Percentiles rank a stretch among this genome's conserved stretches.
These are phyloP conservation scores for Pseudocheirus occidentalis DNA, from an alignment of 2,797 vertebrate genomes.

Conservation along the genomic window DNA sequence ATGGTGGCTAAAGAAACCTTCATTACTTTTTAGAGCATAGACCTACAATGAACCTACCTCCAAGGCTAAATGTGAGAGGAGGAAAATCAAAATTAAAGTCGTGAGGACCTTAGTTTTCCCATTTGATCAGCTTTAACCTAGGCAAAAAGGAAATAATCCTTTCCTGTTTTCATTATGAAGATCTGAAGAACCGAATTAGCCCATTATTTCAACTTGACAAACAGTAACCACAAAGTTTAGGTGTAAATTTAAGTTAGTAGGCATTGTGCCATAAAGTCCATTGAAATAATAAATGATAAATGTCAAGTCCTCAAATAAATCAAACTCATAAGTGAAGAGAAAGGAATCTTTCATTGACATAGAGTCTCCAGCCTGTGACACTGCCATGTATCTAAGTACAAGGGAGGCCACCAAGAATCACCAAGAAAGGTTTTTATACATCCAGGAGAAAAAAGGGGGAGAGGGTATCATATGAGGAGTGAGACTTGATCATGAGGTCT, in stretches of 20 bases:
- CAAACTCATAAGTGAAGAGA: background rate
- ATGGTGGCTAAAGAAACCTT: background rate
- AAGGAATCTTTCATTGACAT: background rate
- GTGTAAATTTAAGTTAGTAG: constrained; percentile 14
- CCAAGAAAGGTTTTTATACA: background rate
- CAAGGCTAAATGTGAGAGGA: background rate
- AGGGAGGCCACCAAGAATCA: background rate
- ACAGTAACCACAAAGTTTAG: background rate
- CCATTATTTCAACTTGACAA: constrained; percentile 38
- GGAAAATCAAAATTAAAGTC: background rate
- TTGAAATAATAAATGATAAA: background rate
- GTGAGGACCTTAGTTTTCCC: background rate
- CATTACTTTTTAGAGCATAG: background rate
- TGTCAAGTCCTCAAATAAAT: background rate
- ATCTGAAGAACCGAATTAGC: constrained; percentile 8
- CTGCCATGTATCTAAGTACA: background rate
- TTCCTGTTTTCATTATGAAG: constrained; percentile 44
- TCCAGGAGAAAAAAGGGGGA: background rate
- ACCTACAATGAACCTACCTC: background rate
- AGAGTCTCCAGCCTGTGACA: background rate
- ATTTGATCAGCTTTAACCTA: constrained; percentile 20
- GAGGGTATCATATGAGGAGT: background rate
- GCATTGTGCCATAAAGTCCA: background rate
- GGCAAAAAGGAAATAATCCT: background rate
- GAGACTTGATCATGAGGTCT: background rate